Base-by-base conservation (phyloP, 53 echinoderm and acorn worm species). In the Crossaster papposus region DNA sequence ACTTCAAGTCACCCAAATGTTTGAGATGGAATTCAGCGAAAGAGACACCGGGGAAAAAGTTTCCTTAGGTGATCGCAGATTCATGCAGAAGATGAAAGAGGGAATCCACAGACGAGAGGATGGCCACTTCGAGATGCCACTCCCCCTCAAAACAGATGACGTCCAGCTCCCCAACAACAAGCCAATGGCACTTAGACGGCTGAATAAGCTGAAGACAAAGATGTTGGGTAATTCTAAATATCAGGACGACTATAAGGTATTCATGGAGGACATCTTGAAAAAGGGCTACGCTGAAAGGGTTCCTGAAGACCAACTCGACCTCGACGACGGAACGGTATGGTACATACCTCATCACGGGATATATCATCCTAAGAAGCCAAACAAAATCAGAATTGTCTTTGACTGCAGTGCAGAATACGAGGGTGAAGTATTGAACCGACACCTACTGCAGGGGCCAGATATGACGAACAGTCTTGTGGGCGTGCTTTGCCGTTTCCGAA, bases 281-380 rank as follows among this genome's bases (percentile, higher is more conserved):
- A n/a, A n/a, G n/a, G n/a, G n/a, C n/a, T n/a, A n/a, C n/a, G n/a
- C n/a, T n/a, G n/a, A 91, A 58, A 77, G 36, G 44, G 85, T 91
- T n/a, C 77, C 85, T 29, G 89, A 89, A 38, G 26, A 87, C 50
- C 53, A 87, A 51, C 53, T 75, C 36, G 14, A 51, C 77, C 58
- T 71, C 22, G 52, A 68, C 30, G 24, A 71, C 44, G 54, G 79
- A 64, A 20, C 80, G 23, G 80, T 84, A 36, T 89, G 90, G 89
- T 92, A 89, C 51, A 79, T 92, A 13, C 93, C 93, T 20, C 94
- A 93, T 52, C 92, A 30, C n/a, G n/a, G n/a, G n/a, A n/a, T n/a
- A n/a, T n/a, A n/a, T n/a, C n/a, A n/a, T n/a, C n/a, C n/a, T n/a
- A 79, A 28, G 54, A 90, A 93, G 24, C 89, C 83, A 32, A 34